Conservation (phyloP, 1,140 invertebrate genomes). For the Lanistes nyassanus region DNA sequence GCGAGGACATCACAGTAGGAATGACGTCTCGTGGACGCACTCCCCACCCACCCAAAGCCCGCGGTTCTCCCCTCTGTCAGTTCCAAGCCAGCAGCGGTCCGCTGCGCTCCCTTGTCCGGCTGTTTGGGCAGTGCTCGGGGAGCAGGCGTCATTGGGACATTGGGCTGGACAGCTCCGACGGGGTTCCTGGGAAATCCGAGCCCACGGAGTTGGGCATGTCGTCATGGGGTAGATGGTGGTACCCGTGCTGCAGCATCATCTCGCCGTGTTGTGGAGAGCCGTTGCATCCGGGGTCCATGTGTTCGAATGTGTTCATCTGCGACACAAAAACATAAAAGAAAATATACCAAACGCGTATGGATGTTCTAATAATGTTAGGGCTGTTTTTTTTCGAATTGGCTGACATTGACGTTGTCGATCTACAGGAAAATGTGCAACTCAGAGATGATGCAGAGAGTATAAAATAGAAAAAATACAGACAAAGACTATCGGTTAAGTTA, state of each 20-base stretch:
- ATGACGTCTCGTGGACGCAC: neutral
- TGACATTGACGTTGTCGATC: too few relatives aligned
- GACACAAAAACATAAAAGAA: neutral
- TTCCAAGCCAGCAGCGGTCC: too few relatives aligned
- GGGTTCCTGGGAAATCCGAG: constrained; percentile 39
- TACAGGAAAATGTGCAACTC: too few relatives aligned
- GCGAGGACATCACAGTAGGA: neutral
- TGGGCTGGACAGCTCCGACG: constrained; percentile 39
- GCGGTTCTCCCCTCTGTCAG: too few relatives aligned
- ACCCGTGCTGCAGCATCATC: constrained; percentile 32
- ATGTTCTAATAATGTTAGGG: too few relatives aligned
- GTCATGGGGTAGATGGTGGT: constrained; percentile 31
- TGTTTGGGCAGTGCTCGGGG: neutral
- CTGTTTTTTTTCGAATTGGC: too few relatives aligned
- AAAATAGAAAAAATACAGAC: too few relatives aligned
- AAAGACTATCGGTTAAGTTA: too few relatives aligned
- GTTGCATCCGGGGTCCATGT: constrained; percentile 35
- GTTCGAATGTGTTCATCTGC: constrained; percentile 44
- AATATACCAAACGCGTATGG: neutral
- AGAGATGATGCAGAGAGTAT: too few relatives aligned
- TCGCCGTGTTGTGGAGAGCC: constrained; percentile 30
- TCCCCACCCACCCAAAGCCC: too few relatives aligned
- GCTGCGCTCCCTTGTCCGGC: too few relatives aligned
- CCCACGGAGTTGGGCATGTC: constrained; percentile 45
- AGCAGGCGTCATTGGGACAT: constrained; percentile 31